Conservation (phyloP, 2,888 invertebrate genomes). For the Cyclophora albipunctata region DNA sequence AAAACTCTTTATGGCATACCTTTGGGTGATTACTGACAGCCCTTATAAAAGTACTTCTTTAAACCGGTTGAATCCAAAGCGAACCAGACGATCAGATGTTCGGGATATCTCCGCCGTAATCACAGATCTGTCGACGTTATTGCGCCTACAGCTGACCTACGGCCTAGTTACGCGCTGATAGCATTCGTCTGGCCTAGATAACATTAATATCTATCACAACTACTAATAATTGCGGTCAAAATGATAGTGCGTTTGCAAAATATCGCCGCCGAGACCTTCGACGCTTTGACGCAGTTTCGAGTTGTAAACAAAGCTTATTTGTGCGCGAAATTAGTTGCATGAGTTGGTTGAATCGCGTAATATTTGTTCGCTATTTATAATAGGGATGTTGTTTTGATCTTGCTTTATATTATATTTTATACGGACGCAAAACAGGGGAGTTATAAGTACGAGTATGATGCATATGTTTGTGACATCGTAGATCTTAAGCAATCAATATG, state of each 20-base stretch:
- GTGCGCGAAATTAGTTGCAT: background rate
- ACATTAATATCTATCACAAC: conserved; percentile 29
- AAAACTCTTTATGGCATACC: too few species aligned
- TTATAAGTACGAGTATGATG: too few species aligned
- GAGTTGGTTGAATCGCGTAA: conserved; percentile 1
- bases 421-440: too few species aligned
- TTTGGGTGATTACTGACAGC: too few species aligned
- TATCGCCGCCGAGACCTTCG: conserved; percentile 22
- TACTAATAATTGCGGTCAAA: conserved; percentile 19
- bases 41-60: too few species aligned
- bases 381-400: background rate
- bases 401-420: too few species aligned
- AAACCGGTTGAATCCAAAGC: conserved; percentile 1
- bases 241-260: conserved; percentile 21
- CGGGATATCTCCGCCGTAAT: conserved; percentile 12
- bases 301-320: conserved; percentile 17
- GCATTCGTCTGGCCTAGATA: conserved; percentile 57
- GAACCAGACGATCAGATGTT: too few species aligned
- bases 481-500: too few species aligned
- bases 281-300: conserved; percentile 20
- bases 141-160: conserved; percentile 60
- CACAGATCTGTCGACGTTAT: conserved; percentile 30
- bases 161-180: conserved; percentile 44
- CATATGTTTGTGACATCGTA: too few species aligned
- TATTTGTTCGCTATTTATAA: background rate